Evolutionary conservation across 2,888 invertebrate species (phyloP).

Genomic region (Cryptus armator): DNA sequence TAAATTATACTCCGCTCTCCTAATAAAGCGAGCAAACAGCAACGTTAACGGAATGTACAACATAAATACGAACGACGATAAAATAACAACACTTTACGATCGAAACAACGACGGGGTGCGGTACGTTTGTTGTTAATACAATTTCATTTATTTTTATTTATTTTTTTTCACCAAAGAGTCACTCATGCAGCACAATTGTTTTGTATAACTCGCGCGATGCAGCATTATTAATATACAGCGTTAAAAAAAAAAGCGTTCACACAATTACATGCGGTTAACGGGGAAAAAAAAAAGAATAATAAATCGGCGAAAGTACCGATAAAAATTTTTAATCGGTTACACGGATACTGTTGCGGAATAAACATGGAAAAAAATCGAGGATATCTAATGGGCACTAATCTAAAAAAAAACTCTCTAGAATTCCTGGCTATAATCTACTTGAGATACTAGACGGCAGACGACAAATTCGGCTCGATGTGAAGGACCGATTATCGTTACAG

Average conservation of each 20-base stretch:
- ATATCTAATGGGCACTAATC: constrained; percentile 58
- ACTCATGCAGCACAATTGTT: constrained; percentile 31
- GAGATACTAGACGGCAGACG: constrained; percentile 55
- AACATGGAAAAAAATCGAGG: constrained; percentile 35
- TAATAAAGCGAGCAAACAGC: constrained; percentile 36
- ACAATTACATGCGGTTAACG: constrained; percentile 33
- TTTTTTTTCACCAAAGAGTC: not conserved
- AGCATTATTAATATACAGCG: constrained; percentile 27
- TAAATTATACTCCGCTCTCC: constrained; percentile 30
- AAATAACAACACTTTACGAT: constrained; percentile 43
- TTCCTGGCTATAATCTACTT: constrained; percentile 59
- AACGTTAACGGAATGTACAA: constrained; percentile 44
- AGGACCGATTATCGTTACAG: constrained; percentile 9
- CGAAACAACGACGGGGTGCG: constrained; percentile 43
- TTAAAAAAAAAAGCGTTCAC: constrained; percentile 17
- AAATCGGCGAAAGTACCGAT: constrained; percentile 28
- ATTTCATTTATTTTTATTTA: not conserved
- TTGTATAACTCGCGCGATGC: constrained; percentile 1
- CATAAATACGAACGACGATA: constrained; percentile 56
- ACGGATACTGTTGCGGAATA: constrained; percentile 4
- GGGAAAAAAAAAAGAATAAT: not conserved
- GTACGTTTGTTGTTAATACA: not conserved
- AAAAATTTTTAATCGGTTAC: not conserved
- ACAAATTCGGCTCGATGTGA: constrained; percentile 32
- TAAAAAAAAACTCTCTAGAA: constrained; percentile 35